Evolutionary conservation across 2,797 vertebrate species (phyloP).

Genomic region (Catostomus latipinnis): DNA sequence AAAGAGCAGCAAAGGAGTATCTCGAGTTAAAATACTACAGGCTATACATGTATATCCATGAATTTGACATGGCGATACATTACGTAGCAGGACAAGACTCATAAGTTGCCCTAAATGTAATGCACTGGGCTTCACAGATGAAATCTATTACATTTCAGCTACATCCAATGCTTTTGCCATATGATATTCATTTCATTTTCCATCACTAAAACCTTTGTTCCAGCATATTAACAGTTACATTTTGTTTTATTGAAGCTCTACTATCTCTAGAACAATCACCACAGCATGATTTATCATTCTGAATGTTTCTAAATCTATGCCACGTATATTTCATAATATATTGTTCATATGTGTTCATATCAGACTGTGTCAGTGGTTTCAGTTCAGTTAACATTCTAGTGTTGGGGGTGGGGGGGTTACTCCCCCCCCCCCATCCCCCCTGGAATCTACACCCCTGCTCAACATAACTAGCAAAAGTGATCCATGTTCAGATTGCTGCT

Average conservation of each 20-base stretch:
- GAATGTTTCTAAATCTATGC: conserved; percentile 21
- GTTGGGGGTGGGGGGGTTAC: background rate
- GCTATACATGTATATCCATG: background rate
- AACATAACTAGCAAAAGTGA: conserved; percentile 34
- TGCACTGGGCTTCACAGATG: conserved; percentile 11
- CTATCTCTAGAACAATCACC: conserved; percentile 31
- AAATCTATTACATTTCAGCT: background rate
- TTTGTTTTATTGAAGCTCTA: conserved; percentile 16
- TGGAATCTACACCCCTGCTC: conserved; percentile 19
- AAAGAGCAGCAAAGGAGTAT: conserved; percentile 15
- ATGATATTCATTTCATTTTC: background rate
- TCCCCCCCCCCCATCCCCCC: too few species aligned
- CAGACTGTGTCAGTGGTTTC: conserved; percentile 45
- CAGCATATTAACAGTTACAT: conserved; percentile 23
- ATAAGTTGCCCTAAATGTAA: background rate
- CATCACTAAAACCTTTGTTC: conserved; percentile 18
- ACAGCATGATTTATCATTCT: conserved; percentile 17
- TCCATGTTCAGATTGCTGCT: conserved; percentile 45
- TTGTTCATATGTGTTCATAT: conserved; percentile 33
- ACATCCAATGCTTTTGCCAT: conserved; percentile 7
- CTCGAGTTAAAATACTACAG: background rate
- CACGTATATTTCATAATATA: conserved; percentile 27
- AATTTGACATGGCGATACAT: background rate
- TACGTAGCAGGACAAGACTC: too few species aligned
- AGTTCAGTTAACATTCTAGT: background rate